Percentiles rank a stretch among this genome's conserved stretches.
These are phyloP conservation scores for Mimas tiliae DNA, from an alignment of 2,888 invertebrate genomes.

Conservation along the genomic window DNA sequence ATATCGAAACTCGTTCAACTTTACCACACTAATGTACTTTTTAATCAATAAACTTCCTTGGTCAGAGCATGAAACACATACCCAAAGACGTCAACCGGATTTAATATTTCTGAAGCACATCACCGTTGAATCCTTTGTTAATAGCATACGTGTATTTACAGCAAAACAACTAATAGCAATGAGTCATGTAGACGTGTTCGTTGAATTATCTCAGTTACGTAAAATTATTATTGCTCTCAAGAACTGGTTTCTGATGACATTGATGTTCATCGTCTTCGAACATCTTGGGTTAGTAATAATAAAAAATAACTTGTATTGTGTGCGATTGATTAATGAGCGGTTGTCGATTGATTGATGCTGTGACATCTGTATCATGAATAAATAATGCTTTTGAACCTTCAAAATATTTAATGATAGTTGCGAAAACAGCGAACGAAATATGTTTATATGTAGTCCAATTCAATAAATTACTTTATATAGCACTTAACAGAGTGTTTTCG, in stretches of 20 bases:
- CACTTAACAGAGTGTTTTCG: no score
- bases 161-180: conserved; percentile 39
- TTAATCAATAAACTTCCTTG: background rate
- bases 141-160: conserved; percentile 35
- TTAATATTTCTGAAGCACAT: conserved; percentile 8
- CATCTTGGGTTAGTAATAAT: conserved; percentile 21
- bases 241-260: conserved; percentile 48
- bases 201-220: conserved; percentile 40
- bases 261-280: conserved; percentile 34
- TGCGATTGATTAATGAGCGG: background rate
- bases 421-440: background rate
- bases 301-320: no score
- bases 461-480: background rate
- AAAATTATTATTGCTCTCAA: conserved; percentile 32
- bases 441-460: background rate
- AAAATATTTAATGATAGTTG: background rate
- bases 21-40: conserved; percentile 33
- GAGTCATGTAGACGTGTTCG: conserved; percentile 31
- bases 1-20: conserved; percentile 36
- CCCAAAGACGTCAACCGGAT: background rate
- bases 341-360: background rate
- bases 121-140: background rate
- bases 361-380: no score
- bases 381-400: no score
- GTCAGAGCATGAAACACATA: background rate